These are phyloP conservation scores for Quadroppia sp. DNA, from an alignment of 2,888 invertebrate genomes.

Conservation along the genomic window DNA sequence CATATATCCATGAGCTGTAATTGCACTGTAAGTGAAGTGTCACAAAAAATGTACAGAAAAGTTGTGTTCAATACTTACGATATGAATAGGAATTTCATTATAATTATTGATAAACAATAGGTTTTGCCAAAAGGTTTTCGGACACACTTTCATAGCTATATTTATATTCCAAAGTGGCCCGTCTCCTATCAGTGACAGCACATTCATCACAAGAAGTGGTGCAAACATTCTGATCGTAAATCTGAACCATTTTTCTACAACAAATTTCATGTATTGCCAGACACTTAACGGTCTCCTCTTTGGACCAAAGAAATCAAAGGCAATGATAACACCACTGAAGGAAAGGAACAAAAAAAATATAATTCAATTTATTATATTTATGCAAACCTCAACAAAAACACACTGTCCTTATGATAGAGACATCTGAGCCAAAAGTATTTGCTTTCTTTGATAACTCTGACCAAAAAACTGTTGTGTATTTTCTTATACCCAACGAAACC, in stretches of 20 bases:
- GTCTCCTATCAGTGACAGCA: conserved; percentile 22
- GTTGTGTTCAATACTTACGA: conserved; percentile 9
- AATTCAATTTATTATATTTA: background rate
- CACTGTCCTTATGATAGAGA: background rate
- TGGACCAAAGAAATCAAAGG: conserved; percentile 16
- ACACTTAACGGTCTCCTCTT: background rate
- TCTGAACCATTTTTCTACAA: conserved; percentile 28
- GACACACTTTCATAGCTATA: conserved; percentile 7
- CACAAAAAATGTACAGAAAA: background rate
- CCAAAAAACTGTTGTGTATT: background rate
- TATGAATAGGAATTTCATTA: background rate
- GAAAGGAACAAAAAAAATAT: background rate
- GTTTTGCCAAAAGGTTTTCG: background rate
- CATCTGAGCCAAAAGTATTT: conserved; percentile 16
- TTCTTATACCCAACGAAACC: background rate
- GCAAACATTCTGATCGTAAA: conserved; percentile 1
- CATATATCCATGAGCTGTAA: background rate
- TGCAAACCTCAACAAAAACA: background rate
- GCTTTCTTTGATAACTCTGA: background rate
- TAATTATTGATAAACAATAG: conserved; percentile 29
- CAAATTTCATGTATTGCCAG: conserved; percentile 6
- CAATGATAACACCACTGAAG: conserved; percentile 33
- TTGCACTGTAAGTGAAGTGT: background rate
- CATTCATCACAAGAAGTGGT: conserved; percentile 22
- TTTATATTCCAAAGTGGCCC: conserved; percentile 32